A percentile compares a stretch with the other conserved stretches of the same genome.
Evolutionary conservation across 2,888 invertebrate genomes (phyloP).

Genomic region (Serripes groenlandicus): DNA sequence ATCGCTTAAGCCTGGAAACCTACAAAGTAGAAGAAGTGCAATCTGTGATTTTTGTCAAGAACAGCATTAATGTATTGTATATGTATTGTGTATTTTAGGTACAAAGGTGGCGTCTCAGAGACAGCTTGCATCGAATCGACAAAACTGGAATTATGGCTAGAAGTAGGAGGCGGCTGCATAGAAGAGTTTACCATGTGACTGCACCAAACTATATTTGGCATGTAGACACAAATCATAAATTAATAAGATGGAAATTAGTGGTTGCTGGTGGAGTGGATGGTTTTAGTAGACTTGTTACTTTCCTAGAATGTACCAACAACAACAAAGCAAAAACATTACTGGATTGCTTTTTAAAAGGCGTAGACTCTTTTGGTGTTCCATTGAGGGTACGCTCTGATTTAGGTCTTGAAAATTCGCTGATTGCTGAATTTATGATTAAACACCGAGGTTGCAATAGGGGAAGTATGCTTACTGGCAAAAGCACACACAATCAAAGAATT

Average conservation of each 20-base stretch:
- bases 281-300: slow-evolving; percentile 44
- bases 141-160: slow-evolving; percentile 28
- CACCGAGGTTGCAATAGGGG: slow-evolving; percentile 19
- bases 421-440: slow-evolving; percentile 48
- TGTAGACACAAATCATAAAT: slow-evolving; percentile 56
- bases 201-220: slow-evolving; percentile 58
- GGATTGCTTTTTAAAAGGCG: slow-evolving; percentile 33
- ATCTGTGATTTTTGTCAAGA: too few species aligned
- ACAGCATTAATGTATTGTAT: too few species aligned
- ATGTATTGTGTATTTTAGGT: too few species aligned
- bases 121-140: slow-evolving; percentile 26
- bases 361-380: slow-evolving; percentile 20
- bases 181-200: slow-evolving; percentile 35
- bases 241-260: slow-evolving; percentile 61
- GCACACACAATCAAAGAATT: slow-evolving; percentile 35
- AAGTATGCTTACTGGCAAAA: slow-evolving; percentile 49
- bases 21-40: too few species aligned
- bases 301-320: slow-evolving; percentile 45
- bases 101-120: slow-evolving; percentile 4
- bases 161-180: slow-evolving; percentile 25
- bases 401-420: slow-evolving; percentile 37
- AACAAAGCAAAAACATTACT: slow-evolving; percentile 49
- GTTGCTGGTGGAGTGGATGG: slow-evolving; percentile 55
- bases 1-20: too few species aligned
- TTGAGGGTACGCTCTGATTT: slow-evolving; percentile 38